These are phyloP conservation scores for Synergus umbraculus DNA, from an alignment of 2,888 invertebrate species.

Conservation along the genomic window DNA sequence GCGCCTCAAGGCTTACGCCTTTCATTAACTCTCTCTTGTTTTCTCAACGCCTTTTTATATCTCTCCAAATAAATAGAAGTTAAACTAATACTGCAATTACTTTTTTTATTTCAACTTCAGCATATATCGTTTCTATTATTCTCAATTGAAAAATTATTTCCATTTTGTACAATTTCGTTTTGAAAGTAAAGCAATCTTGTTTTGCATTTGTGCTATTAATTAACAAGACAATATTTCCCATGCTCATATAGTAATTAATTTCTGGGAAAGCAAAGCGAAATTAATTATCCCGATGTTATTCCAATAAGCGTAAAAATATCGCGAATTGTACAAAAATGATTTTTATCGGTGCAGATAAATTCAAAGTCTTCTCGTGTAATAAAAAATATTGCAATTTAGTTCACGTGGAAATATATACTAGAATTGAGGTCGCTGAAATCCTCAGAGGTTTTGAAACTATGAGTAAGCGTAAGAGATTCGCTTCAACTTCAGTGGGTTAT, in stretches of 20 bases:
- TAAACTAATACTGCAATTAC: neutral
- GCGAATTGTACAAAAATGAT: neutral
- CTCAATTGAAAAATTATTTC: no score
- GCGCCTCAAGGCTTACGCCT: neutral
- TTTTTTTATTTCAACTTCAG: neutral
- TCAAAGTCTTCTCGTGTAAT: neutral
- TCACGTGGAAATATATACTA: conserved; percentile 4
- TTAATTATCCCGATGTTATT: no score
- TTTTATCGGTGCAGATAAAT: neutral
- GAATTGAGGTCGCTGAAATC: conserved; percentile 7
- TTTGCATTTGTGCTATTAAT: no score
- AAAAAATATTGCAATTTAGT: neutral
- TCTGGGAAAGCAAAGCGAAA: no score
- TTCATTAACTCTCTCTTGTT: conserved; percentile 16
- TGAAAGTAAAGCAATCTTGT: no score
- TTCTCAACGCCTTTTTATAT: neutral
- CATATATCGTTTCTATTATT: no score
- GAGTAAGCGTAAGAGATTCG: neutral
- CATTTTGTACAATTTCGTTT: neutral
- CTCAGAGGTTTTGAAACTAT: neutral
- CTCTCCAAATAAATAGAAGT: neutral
- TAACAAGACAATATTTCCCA: no score
- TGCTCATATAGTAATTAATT: no score
- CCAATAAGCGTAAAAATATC: no score
- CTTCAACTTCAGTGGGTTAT: conserved; percentile 17